Evolutionary conservation across 2,888 invertebrate genomes (phyloP), one percentile per base, ranked within the genome.

Genomic region (Zeuzera pyrina): DNA sequence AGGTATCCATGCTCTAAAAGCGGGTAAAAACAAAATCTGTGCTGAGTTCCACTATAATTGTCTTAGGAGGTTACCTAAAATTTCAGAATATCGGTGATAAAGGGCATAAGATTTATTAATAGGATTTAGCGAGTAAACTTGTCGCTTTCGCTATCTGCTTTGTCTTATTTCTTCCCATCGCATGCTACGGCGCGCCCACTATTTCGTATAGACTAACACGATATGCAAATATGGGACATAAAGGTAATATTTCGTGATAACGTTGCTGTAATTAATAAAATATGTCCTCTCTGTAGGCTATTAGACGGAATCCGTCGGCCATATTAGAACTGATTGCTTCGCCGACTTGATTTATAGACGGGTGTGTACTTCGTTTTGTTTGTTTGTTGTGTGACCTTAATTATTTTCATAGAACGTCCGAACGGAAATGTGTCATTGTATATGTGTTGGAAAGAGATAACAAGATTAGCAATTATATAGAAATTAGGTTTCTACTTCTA

Each of bases 251-350:
- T 70, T 78, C 77, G 78, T 81, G 78, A 78, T 81, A 78, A 62
- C 66, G 52, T 50, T 49, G 52, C 46, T 44, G 78, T 83, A 79
- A 83, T 81, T 83, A 83, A 81, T 78, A 81, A 77, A 78, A 79
- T 79, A 77, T 71, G 74, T 73, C 66, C 69, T 70, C 63, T 68
- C 60, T 52, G 41, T 43, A 45, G n/a, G 59, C 57, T 53, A 61
- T 59, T 59, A 59, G 67, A 58, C 63, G 63, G 58, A 55, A 49
- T 58, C 53, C 45, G 47, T 35, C 33, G 32, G 22, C 35, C 29
- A 48, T 56, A 56, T 55, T 59, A 58, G 57, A 53, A 57, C 58
- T 66, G 72, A 71, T 71, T 70, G 70, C 63, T 60, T 57, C 45
- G 52, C 39, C 34, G 38, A 47, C 46, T 48, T 71, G 66, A 73